phyloP scores from a whole-genome alignment of 2,888 invertebrate species.

The Mythimna lalbum region DNA sequence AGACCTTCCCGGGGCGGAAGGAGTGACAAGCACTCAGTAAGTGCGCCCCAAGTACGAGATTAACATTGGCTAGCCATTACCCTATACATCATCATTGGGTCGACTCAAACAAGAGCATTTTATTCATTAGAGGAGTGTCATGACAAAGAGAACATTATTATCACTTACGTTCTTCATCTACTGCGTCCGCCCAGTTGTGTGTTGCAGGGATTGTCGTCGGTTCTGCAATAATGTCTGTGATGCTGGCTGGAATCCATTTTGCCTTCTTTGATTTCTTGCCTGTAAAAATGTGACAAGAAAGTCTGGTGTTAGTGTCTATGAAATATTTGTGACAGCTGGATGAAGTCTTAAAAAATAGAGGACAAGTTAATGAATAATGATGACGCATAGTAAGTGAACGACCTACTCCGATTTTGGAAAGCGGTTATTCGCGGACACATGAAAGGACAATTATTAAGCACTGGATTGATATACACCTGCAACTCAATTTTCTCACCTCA shows the following conservation, averaged over 20 bases:
- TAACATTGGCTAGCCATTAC: conserved; percentile 92
- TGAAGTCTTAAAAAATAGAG: conserved; percentile 59
- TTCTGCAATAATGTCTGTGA: conserved; percentile 95
- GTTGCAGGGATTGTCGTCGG: conserved; percentile 91
- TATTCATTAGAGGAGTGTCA: background rate
- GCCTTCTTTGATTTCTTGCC: conserved; percentile 96
- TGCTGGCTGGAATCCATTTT: conserved; percentile 95
- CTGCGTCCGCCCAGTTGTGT: conserved; percentile 95
- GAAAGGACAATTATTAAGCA: conserved; percentile 69
- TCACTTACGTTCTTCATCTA: conserved; percentile 94
- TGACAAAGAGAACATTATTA: conserved; percentile 19
- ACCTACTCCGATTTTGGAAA: conserved; percentile 86
- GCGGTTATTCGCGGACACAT: conserved; percentile 82
- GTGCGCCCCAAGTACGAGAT: conserved; percentile 94
- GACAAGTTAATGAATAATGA: conserved; percentile 79
- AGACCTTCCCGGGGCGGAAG: conserved; percentile 95
- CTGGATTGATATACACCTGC: conserved; percentile 65
- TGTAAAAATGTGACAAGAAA: conserved; percentile 77
- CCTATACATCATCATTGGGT: conserved; percentile 87
- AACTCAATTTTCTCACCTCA: conserved; percentile 62
- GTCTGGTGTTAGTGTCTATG: conserved; percentile 46
- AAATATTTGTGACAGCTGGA: conserved; percentile 58
- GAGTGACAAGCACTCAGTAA: conserved; percentile 91
- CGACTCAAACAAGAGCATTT: conserved; percentile 9
- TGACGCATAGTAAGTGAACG: conserved; percentile 88